Conservation (phyloP, 2,888 invertebrate species). For the Serrognathus titanus region DNA sequence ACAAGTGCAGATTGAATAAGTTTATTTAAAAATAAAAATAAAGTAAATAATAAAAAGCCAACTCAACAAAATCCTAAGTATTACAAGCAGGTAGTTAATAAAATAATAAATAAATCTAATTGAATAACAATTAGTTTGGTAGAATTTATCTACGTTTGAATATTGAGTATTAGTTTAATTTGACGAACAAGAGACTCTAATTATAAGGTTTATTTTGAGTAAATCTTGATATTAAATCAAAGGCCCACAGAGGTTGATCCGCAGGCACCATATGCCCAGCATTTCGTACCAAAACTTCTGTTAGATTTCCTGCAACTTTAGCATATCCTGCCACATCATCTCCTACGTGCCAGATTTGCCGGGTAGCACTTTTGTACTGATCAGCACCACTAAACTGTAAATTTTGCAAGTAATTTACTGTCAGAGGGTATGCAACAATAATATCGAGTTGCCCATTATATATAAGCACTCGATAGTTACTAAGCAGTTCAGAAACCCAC, state of each 20-base stretch:
- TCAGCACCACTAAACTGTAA: conserved; percentile 66
- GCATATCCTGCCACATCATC: conserved; percentile 72
- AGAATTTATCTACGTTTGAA: neutral
- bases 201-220: conserved; percentile 47
- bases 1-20: no score
- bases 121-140: neutral
- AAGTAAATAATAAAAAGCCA: no score
- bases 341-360: conserved; percentile 68
- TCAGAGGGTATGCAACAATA: conserved; percentile 84
- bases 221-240: conserved; percentile 69
- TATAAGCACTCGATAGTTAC: conserved; percentile 69
- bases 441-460: conserved; percentile 92
- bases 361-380: conserved; percentile 62
- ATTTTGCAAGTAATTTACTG: conserved; percentile 71
- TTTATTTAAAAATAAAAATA: no score
- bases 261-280: conserved; percentile 81
- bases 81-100: neutral
- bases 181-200: conserved; percentile 10
- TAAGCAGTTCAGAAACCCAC: conserved; percentile 65
- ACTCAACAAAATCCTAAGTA: neutral
- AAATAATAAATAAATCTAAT: no score
- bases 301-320: conserved; percentile 67
- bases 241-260: conserved; percentile 75
- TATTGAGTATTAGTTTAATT: neutral
- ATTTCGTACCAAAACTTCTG: conserved; percentile 71